Conservation (phyloP, 2,797 vertebrate species). For the Eulemur coronatus region DNA sequence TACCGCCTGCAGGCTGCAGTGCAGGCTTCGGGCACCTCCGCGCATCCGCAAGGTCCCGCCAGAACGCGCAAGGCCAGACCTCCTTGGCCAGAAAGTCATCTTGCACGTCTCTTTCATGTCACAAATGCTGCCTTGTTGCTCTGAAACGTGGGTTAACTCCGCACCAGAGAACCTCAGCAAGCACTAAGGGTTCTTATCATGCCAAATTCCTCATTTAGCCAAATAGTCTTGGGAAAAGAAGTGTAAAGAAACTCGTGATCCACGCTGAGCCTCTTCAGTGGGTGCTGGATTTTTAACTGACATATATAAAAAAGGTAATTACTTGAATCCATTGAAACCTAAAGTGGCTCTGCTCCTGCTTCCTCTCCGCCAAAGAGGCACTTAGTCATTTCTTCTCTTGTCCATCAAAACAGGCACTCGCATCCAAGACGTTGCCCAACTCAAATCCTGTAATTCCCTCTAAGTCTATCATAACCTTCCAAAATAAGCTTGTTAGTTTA, state of each 20-base stretch:
- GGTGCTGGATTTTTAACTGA: neutral
- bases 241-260: neutral
- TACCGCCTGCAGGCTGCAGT: neutral
- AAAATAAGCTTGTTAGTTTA: conserved; percentile 76
- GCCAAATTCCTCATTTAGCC: neutral
- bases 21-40: neutral
- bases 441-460: conserved; percentile 71
- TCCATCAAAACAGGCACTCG: conserved; percentile 51
- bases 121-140: neutral
- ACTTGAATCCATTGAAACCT: conserved; percentile 18
- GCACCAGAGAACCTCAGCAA: neutral
- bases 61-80: neutral
- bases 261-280: neutral
- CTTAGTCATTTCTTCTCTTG: conserved; percentile 58
- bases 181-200: neutral
- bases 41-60: accelerated
- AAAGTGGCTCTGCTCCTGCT: neutral
- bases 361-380: conserved; percentile 40
- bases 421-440: conserved; percentile 56
- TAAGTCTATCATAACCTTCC: conserved; percentile 69
- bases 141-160: neutral
- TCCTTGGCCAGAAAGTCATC: neutral
- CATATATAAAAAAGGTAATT: neutral
- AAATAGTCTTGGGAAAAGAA: neutral
- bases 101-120: neutral